Evolutionary conservation across 2,888 invertebrate species (phyloP).

Genomic region (Crematogaster levior): DNA sequence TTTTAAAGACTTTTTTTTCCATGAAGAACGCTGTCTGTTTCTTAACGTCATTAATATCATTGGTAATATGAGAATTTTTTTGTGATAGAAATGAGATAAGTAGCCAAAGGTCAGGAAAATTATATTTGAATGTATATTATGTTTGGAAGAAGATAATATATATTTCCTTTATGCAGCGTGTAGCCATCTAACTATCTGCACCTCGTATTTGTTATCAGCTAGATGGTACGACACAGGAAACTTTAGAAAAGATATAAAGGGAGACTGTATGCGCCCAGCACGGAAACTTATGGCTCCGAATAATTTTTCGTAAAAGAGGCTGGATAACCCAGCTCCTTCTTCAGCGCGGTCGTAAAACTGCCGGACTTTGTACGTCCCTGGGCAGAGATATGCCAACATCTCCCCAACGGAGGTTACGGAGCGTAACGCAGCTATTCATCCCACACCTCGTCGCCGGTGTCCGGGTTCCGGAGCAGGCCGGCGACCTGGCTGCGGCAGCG

Average conservation of each 20-base stretch:
- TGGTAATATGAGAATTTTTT: background rate
- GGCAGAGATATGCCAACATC: constrained; percentile 58
- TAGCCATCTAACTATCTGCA: background rate
- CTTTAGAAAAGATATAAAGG: constrained; percentile 20
- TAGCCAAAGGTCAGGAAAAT: background rate
- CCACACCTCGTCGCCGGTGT: constrained; percentile 73
- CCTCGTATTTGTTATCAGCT: constrained; percentile 14
- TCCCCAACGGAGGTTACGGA: constrained; percentile 62
- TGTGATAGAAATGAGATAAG: background rate
- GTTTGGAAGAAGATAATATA: background rate
- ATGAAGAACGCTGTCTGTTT: background rate
- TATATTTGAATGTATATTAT: background rate
- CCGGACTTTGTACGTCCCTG: constrained; percentile 55
- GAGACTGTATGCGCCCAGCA: too few species aligned
- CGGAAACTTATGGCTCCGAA: constrained; percentile 28
- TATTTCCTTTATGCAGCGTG: background rate
- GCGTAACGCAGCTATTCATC: constrained; percentile 78
- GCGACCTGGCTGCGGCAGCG: constrained; percentile 63
- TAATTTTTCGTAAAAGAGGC: constrained; percentile 19
- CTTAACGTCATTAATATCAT: background rate
- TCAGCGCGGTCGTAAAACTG: constrained; percentile 25
- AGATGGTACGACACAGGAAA: background rate
- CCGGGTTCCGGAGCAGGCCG: constrained; percentile 73
- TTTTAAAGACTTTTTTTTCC: background rate
- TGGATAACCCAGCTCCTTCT: constrained; percentile 5